Evolutionary conservation across 2,113 vertebrate genomes (phyloP).

Genomic region (Nyctibius bracteatus): DNA sequence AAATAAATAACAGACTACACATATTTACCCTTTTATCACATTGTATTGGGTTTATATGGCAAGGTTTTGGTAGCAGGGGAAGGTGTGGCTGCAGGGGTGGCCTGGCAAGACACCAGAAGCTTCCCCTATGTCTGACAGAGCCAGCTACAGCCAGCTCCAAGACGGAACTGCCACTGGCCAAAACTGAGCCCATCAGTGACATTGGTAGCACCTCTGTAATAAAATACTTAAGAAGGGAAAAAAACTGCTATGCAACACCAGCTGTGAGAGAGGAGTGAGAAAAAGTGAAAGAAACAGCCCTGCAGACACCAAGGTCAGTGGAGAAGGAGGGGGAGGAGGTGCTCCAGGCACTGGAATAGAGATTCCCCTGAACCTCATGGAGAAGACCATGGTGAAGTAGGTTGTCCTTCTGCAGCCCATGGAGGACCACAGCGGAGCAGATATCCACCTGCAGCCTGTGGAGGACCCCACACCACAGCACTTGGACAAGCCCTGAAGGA

Average conservation of each 20-base stretch:
- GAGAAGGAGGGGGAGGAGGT: neutral
- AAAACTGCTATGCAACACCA: neutral
- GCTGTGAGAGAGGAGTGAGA: neutral
- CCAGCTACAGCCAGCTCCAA: neutral
- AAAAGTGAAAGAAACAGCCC: neutral
- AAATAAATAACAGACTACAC: neutral
- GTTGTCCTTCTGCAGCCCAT: neutral
- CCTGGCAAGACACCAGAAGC: too few species aligned
- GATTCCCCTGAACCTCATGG: neutral
- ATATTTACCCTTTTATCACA: accelerated
- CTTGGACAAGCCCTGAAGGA: neutral
- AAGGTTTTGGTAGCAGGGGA: neutral
- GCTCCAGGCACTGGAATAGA: accelerated
- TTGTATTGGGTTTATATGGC: neutral
- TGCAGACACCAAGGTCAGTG: neutral
- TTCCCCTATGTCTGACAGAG: accelerated
- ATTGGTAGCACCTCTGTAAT: accelerated
- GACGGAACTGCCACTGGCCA: accelerated
- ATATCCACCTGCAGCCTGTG: neutral
- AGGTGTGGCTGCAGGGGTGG: accelerated
- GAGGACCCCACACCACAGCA: neutral
- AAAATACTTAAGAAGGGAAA: neutral
- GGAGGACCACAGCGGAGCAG: neutral
- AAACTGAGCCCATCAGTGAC: accelerated
- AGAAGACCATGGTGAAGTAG: neutral